These are phyloP conservation scores for Pseudococcus longispinus DNA, from an alignment of 2,888 invertebrate genomes.

Conservation along the genomic window DNA sequence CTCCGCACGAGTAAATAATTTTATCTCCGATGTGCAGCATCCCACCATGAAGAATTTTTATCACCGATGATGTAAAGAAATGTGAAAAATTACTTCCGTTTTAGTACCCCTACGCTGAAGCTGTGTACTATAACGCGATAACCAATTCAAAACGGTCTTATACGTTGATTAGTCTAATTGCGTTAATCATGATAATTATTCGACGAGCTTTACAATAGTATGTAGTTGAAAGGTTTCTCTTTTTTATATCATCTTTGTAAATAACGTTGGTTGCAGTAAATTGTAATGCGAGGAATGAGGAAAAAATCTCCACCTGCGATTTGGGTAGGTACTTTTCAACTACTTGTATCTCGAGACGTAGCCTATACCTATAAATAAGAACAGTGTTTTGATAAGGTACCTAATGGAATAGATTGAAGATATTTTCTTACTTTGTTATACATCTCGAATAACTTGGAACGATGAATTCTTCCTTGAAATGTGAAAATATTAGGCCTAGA, in stretches of 20 bases:
- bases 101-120: neutral
- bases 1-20: neutral
- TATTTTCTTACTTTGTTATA: neutral
- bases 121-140: neutral
- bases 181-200: slow-evolving; percentile 14
- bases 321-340: neutral
- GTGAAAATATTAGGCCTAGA: no score
- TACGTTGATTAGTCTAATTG: neutral
- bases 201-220: neutral
- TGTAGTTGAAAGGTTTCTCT: neutral
- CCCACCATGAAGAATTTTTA: neutral
- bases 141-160: neutral
- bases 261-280: neutral
- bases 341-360: neutral
- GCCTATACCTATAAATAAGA: no score
- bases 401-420: neutral
- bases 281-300: neutral
- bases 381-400: no score
- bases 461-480: neutral
- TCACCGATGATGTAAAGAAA: neutral
- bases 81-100: slow-evolving; percentile 12
- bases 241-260: neutral
- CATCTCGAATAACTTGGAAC: neutral
- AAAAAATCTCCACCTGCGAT: neutral
- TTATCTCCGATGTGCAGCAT: neutral